Evolutionary conservation across 1,140 invertebrate species (phyloP).

Genomic region (Diachasma alloeum): DNA sequence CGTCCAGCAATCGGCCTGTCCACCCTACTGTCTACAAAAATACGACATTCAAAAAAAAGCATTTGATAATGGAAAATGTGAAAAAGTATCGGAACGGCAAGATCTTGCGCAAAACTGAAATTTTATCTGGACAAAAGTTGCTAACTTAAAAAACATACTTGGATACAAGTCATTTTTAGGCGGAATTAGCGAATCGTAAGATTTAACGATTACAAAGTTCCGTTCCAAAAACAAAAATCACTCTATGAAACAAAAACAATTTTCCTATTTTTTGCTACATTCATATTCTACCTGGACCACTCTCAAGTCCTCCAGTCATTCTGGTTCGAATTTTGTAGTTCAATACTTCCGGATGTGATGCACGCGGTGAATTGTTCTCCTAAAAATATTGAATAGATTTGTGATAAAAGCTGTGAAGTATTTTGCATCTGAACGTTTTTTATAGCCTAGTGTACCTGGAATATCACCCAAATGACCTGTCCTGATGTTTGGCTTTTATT

Average conservation of each 20-base stretch:
- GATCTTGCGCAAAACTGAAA: no score
- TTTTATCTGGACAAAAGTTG: no score
- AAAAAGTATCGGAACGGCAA: no score
- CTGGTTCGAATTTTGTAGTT: constrained; percentile 37
- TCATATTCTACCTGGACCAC: neutral
- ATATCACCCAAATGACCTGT: constrained; percentile 35
- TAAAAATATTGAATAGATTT: neutral
- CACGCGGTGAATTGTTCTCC: neutral
- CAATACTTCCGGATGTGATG: constrained; percentile 27
- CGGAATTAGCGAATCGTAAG: no score
- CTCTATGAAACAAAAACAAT: no score
- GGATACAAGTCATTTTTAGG: no score
- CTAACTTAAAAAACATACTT: no score
- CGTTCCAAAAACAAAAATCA: no score
- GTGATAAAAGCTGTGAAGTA: neutral
- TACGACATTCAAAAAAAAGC: neutral
- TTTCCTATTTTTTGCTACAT: neutral
- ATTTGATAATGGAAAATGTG: neutral
- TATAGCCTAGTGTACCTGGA: constrained; percentile 17
- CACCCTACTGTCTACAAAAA: no score
- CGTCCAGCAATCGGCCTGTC: no score
- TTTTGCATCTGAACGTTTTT: neutral
- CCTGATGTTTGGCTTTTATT: constrained; percentile 27
- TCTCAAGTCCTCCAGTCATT: neutral
- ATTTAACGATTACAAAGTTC: no score